Conservation (phyloP, 2,888 invertebrate species). For the Malacosoma neustria region DNA sequence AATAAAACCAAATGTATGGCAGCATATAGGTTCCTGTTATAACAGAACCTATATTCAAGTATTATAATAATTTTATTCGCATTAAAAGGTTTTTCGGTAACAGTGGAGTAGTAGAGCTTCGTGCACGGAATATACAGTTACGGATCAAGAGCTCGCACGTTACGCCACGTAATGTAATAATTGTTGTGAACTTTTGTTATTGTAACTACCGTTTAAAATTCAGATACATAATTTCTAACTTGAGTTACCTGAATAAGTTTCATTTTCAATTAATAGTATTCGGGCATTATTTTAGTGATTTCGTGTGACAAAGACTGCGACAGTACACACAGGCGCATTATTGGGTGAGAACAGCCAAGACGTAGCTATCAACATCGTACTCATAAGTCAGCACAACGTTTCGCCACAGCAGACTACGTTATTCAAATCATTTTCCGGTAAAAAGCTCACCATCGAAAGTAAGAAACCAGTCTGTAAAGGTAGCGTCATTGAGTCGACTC, state of each 20-base stretch:
- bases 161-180: conserved; percentile 24
- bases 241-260: no score
- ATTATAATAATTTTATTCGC: not conserved
- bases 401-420: conserved; percentile 67
- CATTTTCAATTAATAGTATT: no score
- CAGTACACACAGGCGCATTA: not conserved
- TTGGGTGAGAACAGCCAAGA: not conserved
- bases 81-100: not conserved
- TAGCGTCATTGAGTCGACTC: conserved; percentile 63
- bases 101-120: conserved; percentile 18
- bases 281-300: conserved; percentile 10
- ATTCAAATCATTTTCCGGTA: conserved; percentile 54
- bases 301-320: not conserved
- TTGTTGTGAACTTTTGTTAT: conserved; percentile 29
- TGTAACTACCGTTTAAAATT: conserved; percentile 31
- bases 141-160: conserved; percentile 21
- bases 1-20: conserved; percentile 47
- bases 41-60: not conserved
- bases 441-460: conserved; percentile 49
- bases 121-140: conserved; percentile 26
- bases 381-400: conserved; percentile 59
- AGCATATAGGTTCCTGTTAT: conserved; percentile 26
- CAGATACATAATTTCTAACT: no score
- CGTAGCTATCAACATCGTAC: conserved; percentile 10
- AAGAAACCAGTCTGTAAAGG: conserved; percentile 51